These are phyloP conservation scores for Ferrisia virgata DNA, from an alignment of 2,888 invertebrate genomes.

Conservation along the genomic window DNA sequence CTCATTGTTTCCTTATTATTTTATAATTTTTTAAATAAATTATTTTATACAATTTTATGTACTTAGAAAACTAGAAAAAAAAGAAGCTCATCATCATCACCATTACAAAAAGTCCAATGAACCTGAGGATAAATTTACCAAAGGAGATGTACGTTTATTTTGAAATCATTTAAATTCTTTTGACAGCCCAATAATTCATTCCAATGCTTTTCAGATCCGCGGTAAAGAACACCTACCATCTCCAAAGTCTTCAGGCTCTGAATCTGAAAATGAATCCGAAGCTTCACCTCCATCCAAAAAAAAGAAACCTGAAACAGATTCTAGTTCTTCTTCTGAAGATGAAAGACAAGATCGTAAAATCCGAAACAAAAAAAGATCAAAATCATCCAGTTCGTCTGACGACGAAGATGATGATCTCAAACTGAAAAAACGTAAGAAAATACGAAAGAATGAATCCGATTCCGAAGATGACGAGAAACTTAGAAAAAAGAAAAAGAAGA, in stretches of 20 bases:
- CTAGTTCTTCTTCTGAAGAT: slow-evolving; percentile 29
- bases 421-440: slow-evolving; percentile 48
- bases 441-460: slow-evolving; percentile 46
- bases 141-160: slow-evolving; percentile 48
- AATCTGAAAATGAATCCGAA: slow-evolving; percentile 35
- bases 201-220: slow-evolving; percentile 31
- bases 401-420: slow-evolving; percentile 52
- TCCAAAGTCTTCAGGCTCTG: slow-evolving; percentile 34
- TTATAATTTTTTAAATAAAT: not conserved
- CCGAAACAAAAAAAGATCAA: slow-evolving; percentile 19
- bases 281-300: slow-evolving; percentile 50
- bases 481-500: slow-evolving; percentile 52
- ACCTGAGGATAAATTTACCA: slow-evolving; percentile 53
- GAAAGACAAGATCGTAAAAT: not conserved
- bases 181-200: too few relatives aligned
- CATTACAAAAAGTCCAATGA: slow-evolving; percentile 71
- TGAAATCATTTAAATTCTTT: not conserved
- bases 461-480: slow-evolving; percentile 52
- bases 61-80: slow-evolving; percentile 29
- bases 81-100: slow-evolving; percentile 63
- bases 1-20: not conserved
- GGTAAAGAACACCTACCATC: slow-evolving; percentile 30
- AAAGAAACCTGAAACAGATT: slow-evolving; percentile 35
- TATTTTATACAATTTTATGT: not conserved
- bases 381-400: slow-evolving; percentile 51